phyloP scores from a whole-genome alignment of 2,888 invertebrate species.

The Macaria notata region DNA sequence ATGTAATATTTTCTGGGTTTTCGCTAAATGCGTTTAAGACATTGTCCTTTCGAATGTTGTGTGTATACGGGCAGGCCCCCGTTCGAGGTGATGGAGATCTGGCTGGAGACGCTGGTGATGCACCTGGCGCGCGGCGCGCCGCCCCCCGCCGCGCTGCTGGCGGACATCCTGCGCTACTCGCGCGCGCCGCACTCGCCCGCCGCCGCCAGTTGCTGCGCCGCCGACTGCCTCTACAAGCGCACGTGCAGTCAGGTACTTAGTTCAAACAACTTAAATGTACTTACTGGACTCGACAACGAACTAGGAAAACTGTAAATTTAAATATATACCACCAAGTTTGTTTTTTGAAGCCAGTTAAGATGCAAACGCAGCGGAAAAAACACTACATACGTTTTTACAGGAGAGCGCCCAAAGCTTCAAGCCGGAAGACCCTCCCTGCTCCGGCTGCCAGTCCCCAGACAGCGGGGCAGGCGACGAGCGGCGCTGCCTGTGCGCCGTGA shows the following conservation, averaged over 20 bases:
- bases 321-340: too few relatives aligned
- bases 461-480: constrained; percentile 5
- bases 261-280: too few relatives aligned
- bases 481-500: constrained; percentile 19
- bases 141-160: constrained; percentile 85
- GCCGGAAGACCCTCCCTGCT: background rate
- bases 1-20: too few relatives aligned
- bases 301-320: too few relatives aligned
- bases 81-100: constrained; percentile 94
- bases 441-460: background rate
- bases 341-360: too few relatives aligned
- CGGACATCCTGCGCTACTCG: constrained; percentile 89
- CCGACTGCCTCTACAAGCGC: constrained; percentile 10
- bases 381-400: background rate
- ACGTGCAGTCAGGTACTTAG: constrained; percentile 16
- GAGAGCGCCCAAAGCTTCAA: constrained; percentile 15
- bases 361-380: too few relatives aligned
- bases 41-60: too few relatives aligned
- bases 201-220: constrained; percentile 11
- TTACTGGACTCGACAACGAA: too few relatives aligned
- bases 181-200: constrained; percentile 37
- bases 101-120: constrained; percentile 91
- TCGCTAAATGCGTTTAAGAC: too few relatives aligned
- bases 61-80: constrained; percentile 84
- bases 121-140: constrained; percentile 85